A percentile compares a stretch with the other conserved stretches of the same genome.
Evolutionary conservation across 2,888 invertebrate species (phyloP).

Genomic region (Eupithecia subfuscata): DNA sequence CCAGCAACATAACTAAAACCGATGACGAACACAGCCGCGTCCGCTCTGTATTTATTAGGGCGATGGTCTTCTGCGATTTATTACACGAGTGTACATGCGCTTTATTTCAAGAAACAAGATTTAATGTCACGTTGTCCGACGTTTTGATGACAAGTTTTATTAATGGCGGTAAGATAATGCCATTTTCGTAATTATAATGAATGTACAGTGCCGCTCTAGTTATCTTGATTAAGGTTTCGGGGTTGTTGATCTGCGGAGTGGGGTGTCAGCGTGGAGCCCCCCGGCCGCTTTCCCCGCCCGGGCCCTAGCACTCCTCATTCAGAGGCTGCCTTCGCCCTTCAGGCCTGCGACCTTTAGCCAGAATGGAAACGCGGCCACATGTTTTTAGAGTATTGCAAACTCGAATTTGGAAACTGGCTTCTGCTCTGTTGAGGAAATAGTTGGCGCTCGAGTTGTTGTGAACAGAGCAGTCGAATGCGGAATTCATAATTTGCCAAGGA

Average conservation of each 20-base stretch:
- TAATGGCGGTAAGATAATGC: slow-evolving; percentile 40
- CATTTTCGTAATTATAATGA: slow-evolving; percentile 65
- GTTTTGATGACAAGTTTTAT: slow-evolving; percentile 44
- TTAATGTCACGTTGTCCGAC: slow-evolving; percentile 45
- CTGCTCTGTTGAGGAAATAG: not conserved
- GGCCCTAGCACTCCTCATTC: slow-evolving; percentile 68
- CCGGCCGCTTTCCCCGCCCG: slow-evolving; percentile 55
- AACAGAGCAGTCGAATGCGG: not conserved
- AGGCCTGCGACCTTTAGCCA: slow-evolving; percentile 73
- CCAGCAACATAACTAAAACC: slow-evolving; percentile 59
- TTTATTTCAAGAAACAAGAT: slow-evolving; percentile 53
- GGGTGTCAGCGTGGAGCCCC: slow-evolving; percentile 54
- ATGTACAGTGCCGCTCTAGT: slow-evolving; percentile 62
- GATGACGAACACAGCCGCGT: slow-evolving; percentile 56
- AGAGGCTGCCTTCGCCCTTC: slow-evolving; percentile 68
- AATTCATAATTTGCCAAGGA: not conserved
- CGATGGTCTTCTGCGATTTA: slow-evolving; percentile 56
- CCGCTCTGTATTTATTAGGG: slow-evolving; percentile 59
- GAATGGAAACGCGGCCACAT: slow-evolving; percentile 66
- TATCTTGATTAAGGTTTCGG: slow-evolving; percentile 76
- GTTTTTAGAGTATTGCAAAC: slow-evolving; percentile 54
- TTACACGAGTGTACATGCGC: slow-evolving; percentile 47
- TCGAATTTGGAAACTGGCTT: slow-evolving; percentile 11
- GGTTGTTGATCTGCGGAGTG: slow-evolving; percentile 77
- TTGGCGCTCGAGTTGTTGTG: not conserved